Conservation (phyloP, 2,797 vertebrate genomes). For the Sebastes miniatus region DNA sequence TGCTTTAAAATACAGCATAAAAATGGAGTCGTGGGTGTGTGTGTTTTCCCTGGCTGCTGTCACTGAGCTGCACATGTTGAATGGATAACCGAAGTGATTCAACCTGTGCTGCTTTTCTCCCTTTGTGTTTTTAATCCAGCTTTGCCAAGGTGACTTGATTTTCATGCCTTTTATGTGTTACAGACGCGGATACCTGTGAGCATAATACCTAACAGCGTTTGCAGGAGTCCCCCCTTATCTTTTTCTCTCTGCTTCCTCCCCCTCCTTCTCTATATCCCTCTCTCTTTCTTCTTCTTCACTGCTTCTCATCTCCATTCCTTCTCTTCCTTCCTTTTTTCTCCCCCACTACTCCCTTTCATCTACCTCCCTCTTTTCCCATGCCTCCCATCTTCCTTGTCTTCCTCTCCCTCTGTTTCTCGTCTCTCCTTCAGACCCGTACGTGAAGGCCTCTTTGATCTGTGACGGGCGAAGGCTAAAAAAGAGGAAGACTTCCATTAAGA, state of each 20-base stretch:
- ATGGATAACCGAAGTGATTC: slow-evolving; percentile 55
- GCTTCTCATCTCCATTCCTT: not conserved
- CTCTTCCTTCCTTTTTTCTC: not conserved
- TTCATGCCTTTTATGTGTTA: slow-evolving; percentile 65
- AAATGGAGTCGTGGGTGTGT: slow-evolving; percentile 1
- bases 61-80: slow-evolving; percentile 51
- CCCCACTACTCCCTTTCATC: not conserved
- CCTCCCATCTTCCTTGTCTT: not conserved
- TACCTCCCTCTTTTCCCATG: not conserved
- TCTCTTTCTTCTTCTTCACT: not conserved
- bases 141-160: slow-evolving; percentile 70
- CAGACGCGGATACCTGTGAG: slow-evolving; percentile 52
- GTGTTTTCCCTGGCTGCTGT: slow-evolving; percentile 36
- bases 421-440: slow-evolving; percentile 87
- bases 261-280: not conserved
- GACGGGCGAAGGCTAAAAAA: slow-evolving; percentile 94
- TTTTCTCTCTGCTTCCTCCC: slow-evolving; percentile 2
- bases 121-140: slow-evolving; percentile 70
- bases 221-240: slow-evolving; percentile 33
- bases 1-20: slow-evolving; percentile 26
- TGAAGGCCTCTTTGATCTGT: slow-evolving; percentile 93
- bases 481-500: slow-evolving; percentile 96
- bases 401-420: not conserved
- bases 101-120: slow-evolving; percentile 58
- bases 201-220: slow-evolving; percentile 40